These are phyloP conservation scores for Neotoma lepida DNA, from an alignment of 2,113 vertebrate genomes.

Conservation along the genomic window DNA sequence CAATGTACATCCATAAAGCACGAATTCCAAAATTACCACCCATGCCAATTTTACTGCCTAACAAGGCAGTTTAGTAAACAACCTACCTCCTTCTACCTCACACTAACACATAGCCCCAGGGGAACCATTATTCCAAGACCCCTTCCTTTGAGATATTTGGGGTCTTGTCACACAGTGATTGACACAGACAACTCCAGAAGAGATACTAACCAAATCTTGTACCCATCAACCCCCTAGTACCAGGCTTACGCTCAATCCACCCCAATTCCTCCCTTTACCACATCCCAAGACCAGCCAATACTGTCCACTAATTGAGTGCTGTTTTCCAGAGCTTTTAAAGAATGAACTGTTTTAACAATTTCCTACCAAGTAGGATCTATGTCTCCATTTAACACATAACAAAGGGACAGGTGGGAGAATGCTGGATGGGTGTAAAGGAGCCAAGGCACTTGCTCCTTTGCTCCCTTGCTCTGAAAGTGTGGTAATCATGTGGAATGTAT, in stretches of 20 bases:
- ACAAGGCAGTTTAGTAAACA: conserved; percentile 52
- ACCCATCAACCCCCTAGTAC: no score
- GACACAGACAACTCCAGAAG: background rate
- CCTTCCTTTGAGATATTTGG: conserved; percentile 7
- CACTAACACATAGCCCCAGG: background rate
- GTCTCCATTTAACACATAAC: background rate
- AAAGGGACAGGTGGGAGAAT: background rate
- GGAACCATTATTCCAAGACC: background rate
- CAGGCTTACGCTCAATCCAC: background rate
- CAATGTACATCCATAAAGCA: background rate
- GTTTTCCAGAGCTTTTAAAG: background rate
- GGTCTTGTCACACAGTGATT: background rate
- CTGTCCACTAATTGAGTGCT: background rate
- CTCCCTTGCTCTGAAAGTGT: background rate
- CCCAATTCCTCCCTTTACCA: background rate
- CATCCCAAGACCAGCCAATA: background rate
- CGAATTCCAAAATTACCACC: background rate
- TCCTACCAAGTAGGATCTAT: background rate
- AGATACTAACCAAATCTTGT: background rate
- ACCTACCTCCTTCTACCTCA: background rate
- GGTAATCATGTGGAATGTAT: background rate
- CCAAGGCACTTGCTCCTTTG: conserved; percentile 42
- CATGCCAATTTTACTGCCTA: conserved; percentile 52
- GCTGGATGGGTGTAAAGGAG: background rate
- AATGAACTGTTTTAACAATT: background rate